These are phyloP conservation scores for Rutpela maculata DNA, from an alignment of 2,888 invertebrate genomes.

Conservation along the genomic window DNA sequence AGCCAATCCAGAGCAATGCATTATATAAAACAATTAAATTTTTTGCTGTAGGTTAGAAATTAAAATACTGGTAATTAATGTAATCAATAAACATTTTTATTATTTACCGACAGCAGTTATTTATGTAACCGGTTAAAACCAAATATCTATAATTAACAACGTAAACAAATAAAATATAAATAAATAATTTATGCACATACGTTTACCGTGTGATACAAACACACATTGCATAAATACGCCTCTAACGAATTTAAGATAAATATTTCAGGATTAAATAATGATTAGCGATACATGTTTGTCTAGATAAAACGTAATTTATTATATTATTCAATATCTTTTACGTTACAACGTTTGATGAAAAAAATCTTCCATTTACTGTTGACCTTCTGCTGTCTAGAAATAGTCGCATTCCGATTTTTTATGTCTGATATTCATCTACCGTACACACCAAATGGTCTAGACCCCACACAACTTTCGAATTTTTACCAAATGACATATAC, in stretches of 20 bases:
- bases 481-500: too few species aligned
- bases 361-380: background rate
- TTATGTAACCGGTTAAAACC: background rate
- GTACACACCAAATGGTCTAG: background rate
- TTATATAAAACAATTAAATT: too few species aligned
- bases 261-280: constrained; percentile 7
- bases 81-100: too few species aligned
- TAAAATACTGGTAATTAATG: too few species aligned
- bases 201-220: background rate
- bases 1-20: too few species aligned
- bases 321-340: background rate
- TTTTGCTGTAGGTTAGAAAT: too few species aligned
- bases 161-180: constrained; percentile 1
- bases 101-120: background rate
- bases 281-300: constrained; percentile 5
- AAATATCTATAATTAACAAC: constrained; percentile 4
- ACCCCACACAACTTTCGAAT: background rate
- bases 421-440: background rate
- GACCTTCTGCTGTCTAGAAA: background rate
- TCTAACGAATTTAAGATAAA: background rate
- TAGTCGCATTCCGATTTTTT: background rate
- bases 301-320: constrained; percentile 3
- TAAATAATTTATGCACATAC: constrained; percentile 1
- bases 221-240: background rate
- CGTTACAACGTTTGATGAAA: background rate